Evolutionary conservation across 2,888 invertebrate genomes (phyloP), one percentile per base, ranked within the genome.

Genomic region (Colletes collaris): DNA sequence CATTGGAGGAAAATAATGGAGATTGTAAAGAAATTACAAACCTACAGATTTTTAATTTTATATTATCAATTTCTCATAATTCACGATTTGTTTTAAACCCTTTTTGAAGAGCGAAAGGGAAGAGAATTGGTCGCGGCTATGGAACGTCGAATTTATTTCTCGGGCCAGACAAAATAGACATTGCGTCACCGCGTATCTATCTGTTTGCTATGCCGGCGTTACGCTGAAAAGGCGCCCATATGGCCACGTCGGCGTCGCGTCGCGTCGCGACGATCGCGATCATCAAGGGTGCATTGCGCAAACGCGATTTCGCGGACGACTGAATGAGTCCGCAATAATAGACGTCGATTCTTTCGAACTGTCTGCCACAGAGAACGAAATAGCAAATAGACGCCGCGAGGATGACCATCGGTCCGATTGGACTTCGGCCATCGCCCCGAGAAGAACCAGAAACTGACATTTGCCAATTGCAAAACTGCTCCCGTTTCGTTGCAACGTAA

Each of bases 401-500:
- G 79, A 63, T 63, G 67, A 76, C 52, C 50, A 60, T 68, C 65
- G 79, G 77, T 82, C 79, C 79, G 65, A 83, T 89, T 89, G 87
- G 85, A 89, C 64, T 50, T 62, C 59, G 68, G 86, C 88, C 87
- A 89, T 88, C 79, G 74, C 52, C 73, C 63, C 70, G 68, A 77
- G 75, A 53, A 44, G 59, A 76, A 75, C 13, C 52, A 68, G 62
- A 82, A 84, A 82, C 76, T 82, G 82, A 83, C 76, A 77, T 84
- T 84, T 83, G 63, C 8, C 27, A 58, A 82, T 88, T 83, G 77
- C 72, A 79, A 77, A 77, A 82, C 65, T 72, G 80, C 44, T 75
- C 80, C 62, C 75, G 70, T 76, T 83, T 62, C 72, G 35, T 52
- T 77, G 56, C 67, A 76, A 76, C 75, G 67, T 64, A 44, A 50